A percentile compares a stretch with the other conserved stretches of the same genome.
Conservation (phyloP, 2,888 invertebrate genomes). For the Lamellibrachia satsuma region DNA sequence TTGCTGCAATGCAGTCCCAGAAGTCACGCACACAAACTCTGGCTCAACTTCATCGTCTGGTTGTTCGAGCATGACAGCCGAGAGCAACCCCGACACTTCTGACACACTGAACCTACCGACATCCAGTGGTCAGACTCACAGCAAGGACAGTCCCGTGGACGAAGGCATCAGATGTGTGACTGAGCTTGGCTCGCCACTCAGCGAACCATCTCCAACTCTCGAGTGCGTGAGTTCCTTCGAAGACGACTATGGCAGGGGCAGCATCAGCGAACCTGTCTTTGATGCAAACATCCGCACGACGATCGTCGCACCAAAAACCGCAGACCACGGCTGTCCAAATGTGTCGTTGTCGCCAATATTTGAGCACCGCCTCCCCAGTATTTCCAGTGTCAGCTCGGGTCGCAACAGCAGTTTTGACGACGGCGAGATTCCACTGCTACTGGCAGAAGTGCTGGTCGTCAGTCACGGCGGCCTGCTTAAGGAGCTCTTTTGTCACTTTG, state of each 20-base stretch:
- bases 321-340: conserved; percentile 54
- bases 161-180: neutral
- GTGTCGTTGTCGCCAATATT: conserved; percentile 59
- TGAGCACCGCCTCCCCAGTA: conserved; percentile 52
- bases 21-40: conserved; percentile 7
- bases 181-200: neutral
- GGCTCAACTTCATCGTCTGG: neutral
- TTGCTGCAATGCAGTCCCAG: neutral
- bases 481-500: conserved; percentile 60
- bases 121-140: neutral
- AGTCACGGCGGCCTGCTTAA: conserved; percentile 64
- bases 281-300: conserved; percentile 23
- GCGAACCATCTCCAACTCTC: neutral
- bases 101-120: neutral
- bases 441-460: conserved; percentile 56
- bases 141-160: neutral
- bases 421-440: conserved; percentile 45
- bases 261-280: neutral
- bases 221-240: neutral
- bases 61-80: neutral
- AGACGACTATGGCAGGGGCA: neutral
- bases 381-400: conserved; percentile 59
- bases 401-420: conserved; percentile 60
- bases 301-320: conserved; percentile 22
- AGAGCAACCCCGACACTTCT: neutral